A percentile compares a stretch with the other conserved stretches of the same genome.
Conservation (phyloP, 2,113 vertebrate species). For the Platichthys stellatus region DNA sequence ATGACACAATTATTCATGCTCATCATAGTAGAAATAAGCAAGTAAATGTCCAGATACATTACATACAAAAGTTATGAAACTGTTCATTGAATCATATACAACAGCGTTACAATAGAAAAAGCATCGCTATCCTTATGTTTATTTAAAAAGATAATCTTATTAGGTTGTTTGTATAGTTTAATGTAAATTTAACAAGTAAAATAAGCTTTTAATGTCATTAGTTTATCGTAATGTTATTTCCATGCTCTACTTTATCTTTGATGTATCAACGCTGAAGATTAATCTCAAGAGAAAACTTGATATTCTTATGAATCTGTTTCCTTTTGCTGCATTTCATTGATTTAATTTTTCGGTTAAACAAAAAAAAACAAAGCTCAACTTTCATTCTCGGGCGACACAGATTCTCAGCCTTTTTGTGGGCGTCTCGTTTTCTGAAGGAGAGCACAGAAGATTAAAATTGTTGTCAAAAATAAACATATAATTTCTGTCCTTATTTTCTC, state of each 20-base stretch:
- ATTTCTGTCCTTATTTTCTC: constrained; percentile 88
- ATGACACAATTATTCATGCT: neutral
- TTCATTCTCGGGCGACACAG: constrained; percentile 68
- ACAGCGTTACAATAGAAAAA: neutral
- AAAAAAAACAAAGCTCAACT: constrained; percentile 33
- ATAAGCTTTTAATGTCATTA: neutral
- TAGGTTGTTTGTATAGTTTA: neutral
- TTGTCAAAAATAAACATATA: constrained; percentile 90
- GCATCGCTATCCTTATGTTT: neutral
- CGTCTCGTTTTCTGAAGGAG: constrained; percentile 82
- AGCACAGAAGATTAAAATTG: constrained; percentile 88
- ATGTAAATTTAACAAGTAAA: neutral
- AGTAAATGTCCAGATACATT: neutral
- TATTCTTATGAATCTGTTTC: neutral
- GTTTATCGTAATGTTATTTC: neutral
- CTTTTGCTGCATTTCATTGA: constrained; percentile 16
- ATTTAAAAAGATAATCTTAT: neutral
- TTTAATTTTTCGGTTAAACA: constrained; percentile 51
- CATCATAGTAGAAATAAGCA: neutral
- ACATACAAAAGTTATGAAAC: neutral
- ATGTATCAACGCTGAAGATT: neutral
- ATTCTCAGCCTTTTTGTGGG: constrained; percentile 83
- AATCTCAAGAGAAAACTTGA: neutral
- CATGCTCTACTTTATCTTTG: neutral
- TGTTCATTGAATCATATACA: neutral